Conservation (phyloP, 2,113 vertebrate species). For the Apus apus region DNA sequence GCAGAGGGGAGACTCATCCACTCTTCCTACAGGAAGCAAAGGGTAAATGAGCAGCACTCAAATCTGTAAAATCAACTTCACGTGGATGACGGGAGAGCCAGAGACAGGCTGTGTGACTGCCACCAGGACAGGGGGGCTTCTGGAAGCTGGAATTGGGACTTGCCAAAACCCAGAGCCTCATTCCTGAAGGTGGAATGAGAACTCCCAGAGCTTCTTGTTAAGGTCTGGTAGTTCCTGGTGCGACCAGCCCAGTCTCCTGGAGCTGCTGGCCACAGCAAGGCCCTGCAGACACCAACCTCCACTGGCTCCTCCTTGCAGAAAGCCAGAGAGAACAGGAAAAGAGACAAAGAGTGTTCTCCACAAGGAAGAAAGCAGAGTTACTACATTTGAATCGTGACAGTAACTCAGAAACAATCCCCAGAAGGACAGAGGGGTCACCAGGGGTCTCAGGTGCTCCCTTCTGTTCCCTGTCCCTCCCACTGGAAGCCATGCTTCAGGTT, state of each 20-base stretch:
- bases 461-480: not conserved
- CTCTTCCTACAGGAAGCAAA: not conserved
- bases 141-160: not conserved
- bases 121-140: not conserved
- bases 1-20: not conserved
- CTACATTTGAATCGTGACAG: not conserved
- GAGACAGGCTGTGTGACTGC: not conserved
- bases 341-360: not conserved
- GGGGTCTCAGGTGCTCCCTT: not conserved
- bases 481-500: not conserved
- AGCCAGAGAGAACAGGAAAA: not conserved
- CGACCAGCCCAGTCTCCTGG: not conserved
- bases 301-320: not conserved
- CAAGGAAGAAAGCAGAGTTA: not conserved
- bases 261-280: not conserved
- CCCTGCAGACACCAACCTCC: not conserved
- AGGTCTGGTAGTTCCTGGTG: not conserved
- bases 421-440: not conserved
- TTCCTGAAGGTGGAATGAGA: not conserved
- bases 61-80: not conserved
- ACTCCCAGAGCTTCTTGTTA: not conserved
- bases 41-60: fast-evolving
- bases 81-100: fast-evolving
- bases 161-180: not conserved
- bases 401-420: not conserved